phyloP scores from a whole-genome alignment of 2,888 invertebrate genomes.

The Aplocera efformata region DNA sequence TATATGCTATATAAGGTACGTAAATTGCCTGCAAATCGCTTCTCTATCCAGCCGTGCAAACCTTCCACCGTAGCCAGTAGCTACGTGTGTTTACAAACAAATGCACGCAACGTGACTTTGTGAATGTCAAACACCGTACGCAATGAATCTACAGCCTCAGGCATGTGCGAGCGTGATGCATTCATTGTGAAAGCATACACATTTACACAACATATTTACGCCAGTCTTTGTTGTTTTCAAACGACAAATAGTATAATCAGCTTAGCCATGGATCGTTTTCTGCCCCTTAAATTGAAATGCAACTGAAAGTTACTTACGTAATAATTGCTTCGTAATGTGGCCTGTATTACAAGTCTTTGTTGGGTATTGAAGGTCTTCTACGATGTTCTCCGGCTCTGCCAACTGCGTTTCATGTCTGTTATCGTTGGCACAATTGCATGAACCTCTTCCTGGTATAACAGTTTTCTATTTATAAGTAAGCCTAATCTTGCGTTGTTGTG shows the following conservation, averaged over 20 bases:
- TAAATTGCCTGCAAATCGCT: constrained; percentile 16
- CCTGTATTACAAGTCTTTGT: constrained; percentile 31
- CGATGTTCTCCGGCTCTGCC: constrained; percentile 13
- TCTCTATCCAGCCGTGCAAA: constrained; percentile 28
- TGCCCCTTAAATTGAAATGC: too few species aligned
- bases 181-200: constrained; percentile 26
- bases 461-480: constrained; percentile 4
- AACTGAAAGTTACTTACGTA: too few species aligned
- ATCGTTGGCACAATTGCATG: constrained; percentile 15
- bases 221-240: constrained; percentile 4
- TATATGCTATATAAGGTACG: constrained; percentile 18
- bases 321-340: constrained; percentile 50
- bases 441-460: constrained; percentile 11
- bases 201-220: constrained; percentile 20
- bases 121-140: constrained; percentile 37
- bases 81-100: constrained; percentile 57
- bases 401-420: constrained; percentile 17
- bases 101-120: constrained; percentile 46
- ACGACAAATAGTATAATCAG: too few species aligned
- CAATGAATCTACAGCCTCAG: constrained; percentile 12
- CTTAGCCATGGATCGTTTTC: too few species aligned
- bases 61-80: constrained; percentile 41
- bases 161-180: constrained; percentile 27
- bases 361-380: constrained; percentile 17
- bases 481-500: constrained; percentile 2